These are phyloP conservation scores for Apoderus coryli DNA, from an alignment of 2,888 invertebrate species.

Conservation along the genomic window DNA sequence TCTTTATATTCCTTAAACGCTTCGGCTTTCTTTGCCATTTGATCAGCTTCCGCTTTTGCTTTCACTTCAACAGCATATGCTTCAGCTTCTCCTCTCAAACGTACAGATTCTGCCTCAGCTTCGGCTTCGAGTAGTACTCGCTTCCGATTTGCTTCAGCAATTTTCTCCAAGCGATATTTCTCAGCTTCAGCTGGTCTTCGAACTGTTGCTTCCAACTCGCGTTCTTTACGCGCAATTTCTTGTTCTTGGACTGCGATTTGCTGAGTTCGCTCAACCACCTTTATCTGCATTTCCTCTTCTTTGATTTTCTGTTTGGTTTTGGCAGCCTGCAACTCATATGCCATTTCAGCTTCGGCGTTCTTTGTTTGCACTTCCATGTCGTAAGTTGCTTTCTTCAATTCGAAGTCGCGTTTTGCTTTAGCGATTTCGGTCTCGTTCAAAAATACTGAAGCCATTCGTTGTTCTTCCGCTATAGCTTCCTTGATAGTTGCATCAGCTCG, in stretches of 20 bases:
- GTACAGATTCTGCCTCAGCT: slow-evolving; percentile 82
- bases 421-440: slow-evolving; percentile 95
- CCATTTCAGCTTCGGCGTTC: slow-evolving; percentile 89
- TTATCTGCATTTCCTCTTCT: slow-evolving; percentile 95
- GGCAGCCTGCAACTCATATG: slow-evolving; percentile 84
- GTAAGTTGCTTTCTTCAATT: slow-evolving; percentile 92
- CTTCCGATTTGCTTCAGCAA: slow-evolving; percentile 85
- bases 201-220: slow-evolving; percentile 84
- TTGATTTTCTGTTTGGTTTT: slow-evolving; percentile 85
- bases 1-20: slow-evolving; percentile 95
- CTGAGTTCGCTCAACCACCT: slow-evolving; percentile 43
- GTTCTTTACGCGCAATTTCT: slow-evolving; percentile 83
- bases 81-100: slow-evolving; percentile 76
- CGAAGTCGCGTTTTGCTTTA: slow-evolving; percentile 91
- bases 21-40: slow-evolving; percentile 94
- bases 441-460: slow-evolving; percentile 86
- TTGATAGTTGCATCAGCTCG: slow-evolving; percentile 82
- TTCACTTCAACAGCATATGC: slow-evolving; percentile 90
- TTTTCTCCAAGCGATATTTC: slow-evolving; percentile 75
- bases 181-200: slow-evolving; percentile 94
- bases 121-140: slow-evolving; percentile 88
- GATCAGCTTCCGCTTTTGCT: slow-evolving; percentile 91
- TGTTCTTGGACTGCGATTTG: slow-evolving; percentile 93
- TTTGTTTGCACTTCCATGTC: slow-evolving; percentile 93
- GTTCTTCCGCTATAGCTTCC: slow-evolving; percentile 93